These are phyloP conservation scores for Aquatica leii DNA, from an alignment of 2,888 invertebrate species.

Conservation along the genomic window DNA sequence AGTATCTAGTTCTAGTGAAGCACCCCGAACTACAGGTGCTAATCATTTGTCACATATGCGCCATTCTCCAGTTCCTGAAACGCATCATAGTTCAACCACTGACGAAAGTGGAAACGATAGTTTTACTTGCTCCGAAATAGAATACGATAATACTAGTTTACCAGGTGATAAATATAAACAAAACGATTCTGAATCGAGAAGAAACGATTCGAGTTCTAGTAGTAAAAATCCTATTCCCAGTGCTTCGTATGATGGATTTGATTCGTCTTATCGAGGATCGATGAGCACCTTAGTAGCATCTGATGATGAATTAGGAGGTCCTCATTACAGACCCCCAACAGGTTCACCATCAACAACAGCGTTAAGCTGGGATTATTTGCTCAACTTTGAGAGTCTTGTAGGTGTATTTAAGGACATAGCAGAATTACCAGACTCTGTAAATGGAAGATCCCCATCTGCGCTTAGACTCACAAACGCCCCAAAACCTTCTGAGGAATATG, in stretches of 20 bases:
- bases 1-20: conserved; percentile 90
- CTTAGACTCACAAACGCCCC: conserved; percentile 81
- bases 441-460: conserved; percentile 75
- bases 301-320: conserved; percentile 87
- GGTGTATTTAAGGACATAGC: conserved; percentile 97
- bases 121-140: conserved; percentile 97
- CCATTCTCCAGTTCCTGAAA: conserved; percentile 77
- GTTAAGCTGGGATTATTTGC: conserved; percentile 91
- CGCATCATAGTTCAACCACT: conserved; percentile 81
- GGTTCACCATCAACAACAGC: conserved; percentile 81
- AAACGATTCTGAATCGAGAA: conserved; percentile 53
- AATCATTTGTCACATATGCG: conserved; percentile 75
- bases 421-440: conserved; percentile 86
- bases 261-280: conserved; percentile 93
- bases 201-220: conserved; percentile 57
- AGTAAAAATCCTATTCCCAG: conserved; percentile 73
- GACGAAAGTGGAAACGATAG: conserved; percentile 96
- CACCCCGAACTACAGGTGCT: conserved; percentile 74
- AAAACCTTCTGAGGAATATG: conserved; percentile 91
- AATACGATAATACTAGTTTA: conserved; percentile 90
- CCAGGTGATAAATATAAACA: conserved; percentile 76
- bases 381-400: conserved; percentile 93
- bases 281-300: conserved; percentile 93
- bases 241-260: conserved; percentile 88
- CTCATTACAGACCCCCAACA: conserved; percentile 79